These are phyloP conservation scores for Thunnus thynnus DNA, from an alignment of 2,113 vertebrate genomes.

Conservation along the genomic window DNA sequence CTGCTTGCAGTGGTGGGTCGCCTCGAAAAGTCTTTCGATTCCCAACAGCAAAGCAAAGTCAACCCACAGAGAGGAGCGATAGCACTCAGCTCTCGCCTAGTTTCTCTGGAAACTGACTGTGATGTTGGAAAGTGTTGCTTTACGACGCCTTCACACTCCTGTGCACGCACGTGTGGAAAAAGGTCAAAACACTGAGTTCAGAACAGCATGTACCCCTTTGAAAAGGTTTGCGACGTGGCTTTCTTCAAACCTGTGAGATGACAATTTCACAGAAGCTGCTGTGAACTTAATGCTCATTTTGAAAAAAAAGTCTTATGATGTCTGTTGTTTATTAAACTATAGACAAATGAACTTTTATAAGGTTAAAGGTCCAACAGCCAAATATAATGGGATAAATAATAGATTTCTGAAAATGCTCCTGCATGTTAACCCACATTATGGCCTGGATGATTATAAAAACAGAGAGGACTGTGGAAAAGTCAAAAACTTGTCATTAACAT, in stretches of 20 bases:
- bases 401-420: background rate
- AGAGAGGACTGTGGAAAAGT: conserved; percentile 8
- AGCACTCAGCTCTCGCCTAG: conserved; percentile 26
- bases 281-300: background rate
- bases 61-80: conserved; percentile 64
- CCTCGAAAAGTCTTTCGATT: conserved; percentile 66
- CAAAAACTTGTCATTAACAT: conserved; percentile 12
- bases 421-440: background rate
- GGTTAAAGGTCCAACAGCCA: background rate
- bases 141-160: conserved; percentile 59
- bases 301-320: background rate
- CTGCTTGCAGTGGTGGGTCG: conserved; percentile 28
- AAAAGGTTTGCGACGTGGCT: conserved; percentile 20
- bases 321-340: background rate
- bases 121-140: conserved; percentile 70
- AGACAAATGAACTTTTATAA: background rate
- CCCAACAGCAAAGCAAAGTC: conserved; percentile 58
- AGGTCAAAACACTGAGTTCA: conserved; percentile 40
- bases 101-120: conserved; percentile 74
- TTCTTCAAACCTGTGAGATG: background rate
- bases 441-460: conserved; percentile 1
- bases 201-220: conserved; percentile 25
- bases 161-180: conserved; percentile 27
- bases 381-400: background rate
- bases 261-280: background rate